Percentiles rank a stretch among this genome's conserved stretches.
phyloP scores from a whole-genome alignment of 2,888 invertebrate species.

The Dioctria rufipes region DNA sequence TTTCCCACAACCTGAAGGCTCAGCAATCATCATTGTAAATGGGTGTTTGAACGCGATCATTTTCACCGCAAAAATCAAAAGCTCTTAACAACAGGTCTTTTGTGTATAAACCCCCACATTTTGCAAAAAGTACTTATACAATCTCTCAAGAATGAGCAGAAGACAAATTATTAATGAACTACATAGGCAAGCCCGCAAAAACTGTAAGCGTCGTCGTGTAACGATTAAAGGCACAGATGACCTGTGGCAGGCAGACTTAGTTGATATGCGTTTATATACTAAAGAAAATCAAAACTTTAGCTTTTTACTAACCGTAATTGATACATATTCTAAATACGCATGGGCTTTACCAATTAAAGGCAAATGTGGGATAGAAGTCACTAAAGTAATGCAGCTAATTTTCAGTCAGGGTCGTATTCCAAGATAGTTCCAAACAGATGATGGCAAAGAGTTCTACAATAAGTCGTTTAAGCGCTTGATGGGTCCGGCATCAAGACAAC shows the following conservation, averaged over 20 bases:
- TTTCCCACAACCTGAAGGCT: no score
- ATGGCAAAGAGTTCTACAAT: conserved; percentile 65
- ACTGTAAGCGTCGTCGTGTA: conserved; percentile 65
- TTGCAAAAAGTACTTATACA: no score
- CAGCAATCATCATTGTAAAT: no score
- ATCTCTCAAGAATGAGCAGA: conserved; percentile 56
- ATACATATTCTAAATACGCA: conserved; percentile 68
- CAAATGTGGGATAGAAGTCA: conserved; percentile 61
- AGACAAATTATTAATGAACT: conserved; percentile 64
- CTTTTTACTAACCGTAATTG: conserved; percentile 67
- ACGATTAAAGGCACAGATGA: conserved; percentile 67
- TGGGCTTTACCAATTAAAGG: conserved; percentile 66
- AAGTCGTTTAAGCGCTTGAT: no score
- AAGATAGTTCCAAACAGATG: conserved; percentile 64
- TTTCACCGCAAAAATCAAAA: no score
- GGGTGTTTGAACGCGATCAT: no score
- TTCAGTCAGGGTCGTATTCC: conserved; percentile 51
- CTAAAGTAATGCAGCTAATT: conserved; percentile 39
- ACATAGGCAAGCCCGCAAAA: conserved; percentile 66
- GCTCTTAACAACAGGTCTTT: no score
- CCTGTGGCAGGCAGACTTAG: conserved; percentile 70
- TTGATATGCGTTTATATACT: conserved; percentile 64
- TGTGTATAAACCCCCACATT: no score
- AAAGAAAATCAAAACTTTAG: conserved; percentile 64
- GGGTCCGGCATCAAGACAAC: no score